Percentiles rank a stretch among this genome's conserved stretches.
phyloP scores from a whole-genome alignment of 2,797 vertebrate species.

The Gadopsis marmoratus region DNA sequence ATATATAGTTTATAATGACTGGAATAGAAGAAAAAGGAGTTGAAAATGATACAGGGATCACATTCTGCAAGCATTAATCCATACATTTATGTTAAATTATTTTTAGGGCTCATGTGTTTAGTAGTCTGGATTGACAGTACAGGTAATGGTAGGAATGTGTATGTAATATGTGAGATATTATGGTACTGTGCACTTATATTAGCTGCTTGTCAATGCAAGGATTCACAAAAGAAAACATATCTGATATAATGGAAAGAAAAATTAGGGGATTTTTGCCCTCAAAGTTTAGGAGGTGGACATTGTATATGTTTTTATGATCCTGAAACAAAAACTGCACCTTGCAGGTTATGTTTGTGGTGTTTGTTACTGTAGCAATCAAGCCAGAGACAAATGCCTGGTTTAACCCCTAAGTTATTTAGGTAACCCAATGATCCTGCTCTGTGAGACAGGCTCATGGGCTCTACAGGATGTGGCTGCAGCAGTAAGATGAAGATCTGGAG shows the following conservation, averaged over 20 bases:
- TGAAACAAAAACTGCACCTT: constrained; percentile 11
- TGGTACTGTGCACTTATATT: background rate
- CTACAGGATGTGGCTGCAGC: constrained; percentile 29
- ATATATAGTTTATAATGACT: background rate
- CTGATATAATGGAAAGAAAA: background rate
- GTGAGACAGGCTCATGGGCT: constrained; percentile 7
- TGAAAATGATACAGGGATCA: background rate
- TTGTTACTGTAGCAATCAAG: constrained; percentile 20
- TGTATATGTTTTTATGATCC: constrained; percentile 26
- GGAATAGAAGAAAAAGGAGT: background rate
- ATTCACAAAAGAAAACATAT: background rate
- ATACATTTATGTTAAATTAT: background rate
- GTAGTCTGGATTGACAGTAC: background rate
- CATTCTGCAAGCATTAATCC: background rate
- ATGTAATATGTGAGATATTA: background rate
- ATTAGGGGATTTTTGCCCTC: background rate
- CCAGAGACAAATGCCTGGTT: constrained; percentile 3
- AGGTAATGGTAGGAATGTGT: background rate
- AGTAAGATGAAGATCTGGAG: constrained; percentile 16
- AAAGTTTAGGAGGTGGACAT: constrained; percentile 19
- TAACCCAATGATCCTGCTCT: constrained; percentile 30
- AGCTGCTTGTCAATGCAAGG: background rate
- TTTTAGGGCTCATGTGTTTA: background rate
- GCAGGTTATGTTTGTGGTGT: constrained; percentile 22
- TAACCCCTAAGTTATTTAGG: constrained; percentile 21